Evolutionary conservation across 2,888 invertebrate species (phyloP), one percentile per base, ranked within the genome.

Genomic region (Lamproptera curius): DNA sequence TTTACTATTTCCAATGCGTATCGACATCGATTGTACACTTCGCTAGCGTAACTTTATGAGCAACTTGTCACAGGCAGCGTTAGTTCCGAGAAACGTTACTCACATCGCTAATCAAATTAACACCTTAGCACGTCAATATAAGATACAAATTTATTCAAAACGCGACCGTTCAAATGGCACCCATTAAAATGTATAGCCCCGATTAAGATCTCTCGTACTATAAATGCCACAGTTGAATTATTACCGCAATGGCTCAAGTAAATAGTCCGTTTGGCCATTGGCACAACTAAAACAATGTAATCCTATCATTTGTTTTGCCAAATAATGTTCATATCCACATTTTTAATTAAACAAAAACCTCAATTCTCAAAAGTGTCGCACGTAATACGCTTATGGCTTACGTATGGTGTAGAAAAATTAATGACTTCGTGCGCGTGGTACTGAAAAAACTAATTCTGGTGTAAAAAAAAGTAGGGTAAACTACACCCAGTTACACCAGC

Each of bases 191-290:
- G 69, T 73, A 72, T 70, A 63, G 63, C 63, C 58, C 62, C 67
- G 67, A 75, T 76, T 69, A 73, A 63, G 61, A 66, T 65, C 63
- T 54, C 41, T 45, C 41, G 53, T n/a, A 54, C 56, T 58, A 64
- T 73, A 70, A 74, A 74, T 67, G 73, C 70, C 70, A 56, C 61
- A 60, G 62, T 63, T 62, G 67, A 72, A 64, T 63, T 70, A 71
- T 70, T 71, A 64, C 64, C 62, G 33, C 6, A 44, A 31, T 31
- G 31, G 31, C 31, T n/a, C 13, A 31, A 11, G 31, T 31, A 31
- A 31, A 31, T 31, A 31, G 3, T 36, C 16, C 16, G 13, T 16
- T n/a, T 6, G 3, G n/a, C n/a, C n/a, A n/a, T n/a, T n/a, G n/a
- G n/a, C n/a, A n/a, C n/a, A n/a, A n/a, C n/a, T n/a, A n/a, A n/a